Evolutionary conservation across 2,888 invertebrate genomes (phyloP), one percentile per base, ranked within the genome.

Genomic region (Dorcus parallelipipedus): DNA sequence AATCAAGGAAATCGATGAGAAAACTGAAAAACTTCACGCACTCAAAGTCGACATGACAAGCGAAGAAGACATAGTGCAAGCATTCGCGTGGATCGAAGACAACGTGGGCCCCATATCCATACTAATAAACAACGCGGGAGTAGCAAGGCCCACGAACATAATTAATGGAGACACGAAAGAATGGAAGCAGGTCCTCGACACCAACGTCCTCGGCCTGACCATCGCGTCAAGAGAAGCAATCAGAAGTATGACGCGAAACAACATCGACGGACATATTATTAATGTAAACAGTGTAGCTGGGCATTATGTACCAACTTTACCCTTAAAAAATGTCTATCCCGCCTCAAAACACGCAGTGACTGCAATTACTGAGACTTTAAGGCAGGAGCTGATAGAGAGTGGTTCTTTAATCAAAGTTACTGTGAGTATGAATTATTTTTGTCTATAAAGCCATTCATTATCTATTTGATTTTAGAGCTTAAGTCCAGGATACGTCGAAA

Each of bases 101-200:
- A 58, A 64, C n/a, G 26, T 64, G 10, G 60, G 64, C 9, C 58
- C 61, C 9, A 38, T 64, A 42, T 52, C 60, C 10, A 51, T 64
- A n/a, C 52, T 64, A 9, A 56, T 64, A 23, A 64, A 60, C 54
- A 64, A 62, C 39, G 64, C 64, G 3, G 64, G 61, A 6, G 39
- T 58, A 10, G 42, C 49, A 2, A 42, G 53, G 10, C 50, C 52
- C 7, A 52, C 58, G 0, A 61, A 55, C 47, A 50, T 61, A 38
- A 58, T 58, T 38, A 50, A 59, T 38, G 56, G 55, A 23, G 52
- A 47, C 8, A 49, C 55, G 1, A 41, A 38, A 9, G 55, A 55
- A 14, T 55, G 51, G 55, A 47, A 43, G 38, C 43, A 38, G n/a
- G 49, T 59, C 9, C 52, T 59, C 17, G 59, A 59, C 10, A 59